Conservation (phyloP, 2,888 invertebrate species). For the Plebejus melissa region DNA sequence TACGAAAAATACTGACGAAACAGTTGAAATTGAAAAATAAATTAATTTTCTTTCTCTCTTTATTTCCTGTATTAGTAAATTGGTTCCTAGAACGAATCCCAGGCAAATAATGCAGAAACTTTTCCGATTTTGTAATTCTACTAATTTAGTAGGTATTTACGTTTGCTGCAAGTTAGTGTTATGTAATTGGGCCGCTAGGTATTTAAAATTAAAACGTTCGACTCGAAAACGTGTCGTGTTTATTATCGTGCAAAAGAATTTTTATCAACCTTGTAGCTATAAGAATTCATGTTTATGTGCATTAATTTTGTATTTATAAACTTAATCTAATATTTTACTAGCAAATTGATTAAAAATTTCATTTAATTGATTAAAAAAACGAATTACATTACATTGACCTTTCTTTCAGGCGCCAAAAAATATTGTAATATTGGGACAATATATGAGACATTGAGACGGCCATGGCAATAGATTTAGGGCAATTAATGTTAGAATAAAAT, state of each 20-base stretch:
- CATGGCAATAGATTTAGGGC: too few species aligned
- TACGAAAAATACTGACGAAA: too few species aligned
- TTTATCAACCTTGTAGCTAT: slow-evolving; percentile 13
- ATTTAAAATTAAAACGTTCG: not conserved
- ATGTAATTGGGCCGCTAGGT: not conserved
- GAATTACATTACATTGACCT: not conserved
- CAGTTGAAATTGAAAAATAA: too few species aligned
- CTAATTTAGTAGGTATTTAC: not conserved
- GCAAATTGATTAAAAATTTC: not conserved
- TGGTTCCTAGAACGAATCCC: too few species aligned
- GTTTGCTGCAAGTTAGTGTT: not conserved
- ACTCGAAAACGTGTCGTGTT: not conserved
- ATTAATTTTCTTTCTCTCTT: too few species aligned
- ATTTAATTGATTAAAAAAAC: not conserved
- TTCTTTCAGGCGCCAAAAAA: too few species aligned
- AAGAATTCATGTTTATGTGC: slow-evolving; percentile 11
- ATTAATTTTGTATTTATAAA: not conserved
- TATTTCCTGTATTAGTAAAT: too few species aligned
- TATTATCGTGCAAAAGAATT: slow-evolving; percentile 10
- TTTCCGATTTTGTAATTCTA: too few species aligned
- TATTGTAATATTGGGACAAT: too few species aligned
- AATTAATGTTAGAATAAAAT: too few species aligned
- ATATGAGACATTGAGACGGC: too few species aligned
- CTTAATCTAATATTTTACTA: not conserved
- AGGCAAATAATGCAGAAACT: too few species aligned